These are phyloP conservation scores for Blastobasis lacticolella DNA, from an alignment of 2,888 invertebrate species.

Conservation along the genomic window DNA sequence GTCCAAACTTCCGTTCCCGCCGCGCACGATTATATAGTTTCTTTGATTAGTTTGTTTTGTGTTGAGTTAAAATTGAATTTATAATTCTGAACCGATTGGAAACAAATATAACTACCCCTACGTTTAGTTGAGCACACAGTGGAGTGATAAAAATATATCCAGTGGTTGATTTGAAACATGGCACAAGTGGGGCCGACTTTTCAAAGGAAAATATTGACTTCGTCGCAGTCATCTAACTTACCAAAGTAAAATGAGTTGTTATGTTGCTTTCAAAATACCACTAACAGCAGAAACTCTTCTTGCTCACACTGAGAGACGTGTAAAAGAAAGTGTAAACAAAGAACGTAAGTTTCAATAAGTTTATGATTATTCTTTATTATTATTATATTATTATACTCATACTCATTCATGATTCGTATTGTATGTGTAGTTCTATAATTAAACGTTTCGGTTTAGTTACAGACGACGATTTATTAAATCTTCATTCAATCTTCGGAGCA, in stretches of 20 bases:
- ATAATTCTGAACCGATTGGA: too few species aligned
- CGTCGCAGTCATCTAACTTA: background rate
- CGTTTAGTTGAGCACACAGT: too few species aligned
- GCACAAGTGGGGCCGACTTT: too few species aligned
- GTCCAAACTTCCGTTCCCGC: too few species aligned
- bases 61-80: too few species aligned
- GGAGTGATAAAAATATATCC: too few species aligned
- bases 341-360: conserved; percentile 20
- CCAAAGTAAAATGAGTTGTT: conserved; percentile 19
- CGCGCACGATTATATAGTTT: too few species aligned
- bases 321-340: conserved; percentile 22
- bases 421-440: background rate
- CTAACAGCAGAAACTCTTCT: conserved; percentile 28
- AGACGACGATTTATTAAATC: conserved; percentile 66
- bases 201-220: too few species aligned
- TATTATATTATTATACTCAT: background rate
- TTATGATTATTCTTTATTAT: background rate
- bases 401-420: background rate
- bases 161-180: too few species aligned
- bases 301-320: conserved; percentile 28
- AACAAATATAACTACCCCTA: too few species aligned
- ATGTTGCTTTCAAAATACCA: conserved; percentile 24
- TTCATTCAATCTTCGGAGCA: conserved; percentile 75
- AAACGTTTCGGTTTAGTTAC: conserved; percentile 55
- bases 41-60: too few species aligned